Evolutionary conservation across 2,888 invertebrate species (phyloP).

Genomic region (Ptilodon capucinus): DNA sequence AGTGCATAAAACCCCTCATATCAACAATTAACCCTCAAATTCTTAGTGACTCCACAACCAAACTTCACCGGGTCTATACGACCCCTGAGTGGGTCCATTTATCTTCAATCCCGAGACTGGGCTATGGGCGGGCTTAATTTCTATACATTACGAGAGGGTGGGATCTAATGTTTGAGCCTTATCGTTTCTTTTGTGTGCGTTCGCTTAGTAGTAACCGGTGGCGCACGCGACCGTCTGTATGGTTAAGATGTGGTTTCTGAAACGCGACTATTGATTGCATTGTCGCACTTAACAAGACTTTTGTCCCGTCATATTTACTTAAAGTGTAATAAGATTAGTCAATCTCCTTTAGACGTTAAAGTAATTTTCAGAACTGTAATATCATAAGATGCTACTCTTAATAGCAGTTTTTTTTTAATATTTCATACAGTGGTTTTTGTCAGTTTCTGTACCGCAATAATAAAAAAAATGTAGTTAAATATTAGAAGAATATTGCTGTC

Average conservation of each 20-base stretch:
- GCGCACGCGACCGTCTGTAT: conserved; percentile 47
- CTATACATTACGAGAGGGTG: conserved; percentile 51
- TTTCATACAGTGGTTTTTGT: too few relatives aligned
- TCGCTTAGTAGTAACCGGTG: conserved; percentile 48
- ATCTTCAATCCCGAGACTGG: conserved; percentile 28
- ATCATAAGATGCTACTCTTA: too few relatives aligned
- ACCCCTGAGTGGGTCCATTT: conserved; percentile 33
- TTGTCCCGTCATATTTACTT: too few relatives aligned
- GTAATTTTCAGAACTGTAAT: too few relatives aligned
- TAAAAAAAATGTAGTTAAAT: too few relatives aligned
- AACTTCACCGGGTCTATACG: conserved; percentile 28
- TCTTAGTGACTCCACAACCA: conserved; percentile 13
- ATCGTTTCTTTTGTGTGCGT: conserved; percentile 60
- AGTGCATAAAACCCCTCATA: not conserved
- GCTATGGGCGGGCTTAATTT: conserved; percentile 47
- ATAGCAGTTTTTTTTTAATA: too few relatives aligned
- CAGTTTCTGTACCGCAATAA: too few relatives aligned
- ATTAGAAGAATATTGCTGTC: too few relatives aligned
- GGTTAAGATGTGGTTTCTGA: conserved; percentile 19
- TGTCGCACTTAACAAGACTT: not conserved
- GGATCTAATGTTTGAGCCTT: conserved; percentile 49
- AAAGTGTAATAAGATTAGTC: too few relatives aligned
- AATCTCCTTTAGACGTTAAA: too few relatives aligned
- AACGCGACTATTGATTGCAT: conserved; percentile 3
- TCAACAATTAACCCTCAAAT: conserved; percentile 1